These are phyloP conservation scores for Callopanchax toddi DNA, from an alignment of 2,113 vertebrate genomes.

Conservation along the genomic window DNA sequence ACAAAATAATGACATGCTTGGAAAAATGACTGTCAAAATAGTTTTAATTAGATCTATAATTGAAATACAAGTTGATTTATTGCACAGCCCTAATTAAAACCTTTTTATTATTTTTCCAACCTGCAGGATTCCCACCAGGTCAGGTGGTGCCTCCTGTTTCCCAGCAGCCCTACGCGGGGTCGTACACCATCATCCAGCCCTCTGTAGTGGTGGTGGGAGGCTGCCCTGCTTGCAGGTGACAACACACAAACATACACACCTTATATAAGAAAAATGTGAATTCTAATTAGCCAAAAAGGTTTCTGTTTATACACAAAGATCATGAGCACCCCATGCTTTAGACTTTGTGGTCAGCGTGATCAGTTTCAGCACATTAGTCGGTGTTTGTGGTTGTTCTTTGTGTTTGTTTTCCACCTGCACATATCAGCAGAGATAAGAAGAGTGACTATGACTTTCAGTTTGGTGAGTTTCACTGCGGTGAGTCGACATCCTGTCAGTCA, in stretches of 20 bases:
- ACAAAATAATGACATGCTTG: no score
- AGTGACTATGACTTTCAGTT: slow-evolving; percentile 14
- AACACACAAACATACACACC: neutral
- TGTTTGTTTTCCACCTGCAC: neutral
- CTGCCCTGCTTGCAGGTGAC: slow-evolving; percentile 97
- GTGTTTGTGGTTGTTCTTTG: neutral
- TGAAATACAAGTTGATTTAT: no score
- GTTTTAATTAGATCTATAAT: no score
- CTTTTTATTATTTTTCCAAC: neutral
- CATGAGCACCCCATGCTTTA: neutral
- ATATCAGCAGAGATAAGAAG: neutral
- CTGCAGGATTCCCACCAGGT: slow-evolving; percentile 75
- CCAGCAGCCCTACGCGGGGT: slow-evolving; percentile 82
- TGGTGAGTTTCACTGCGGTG: slow-evolving; percentile 13
- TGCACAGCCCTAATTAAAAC: no score
- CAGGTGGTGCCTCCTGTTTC: slow-evolving; percentile 71
- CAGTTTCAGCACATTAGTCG: neutral
- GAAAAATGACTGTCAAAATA: no score
- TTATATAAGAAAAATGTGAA: neutral
- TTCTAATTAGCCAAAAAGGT: no score
- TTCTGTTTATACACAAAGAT: neutral
- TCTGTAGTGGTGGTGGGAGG: slow-evolving; percentile 98
- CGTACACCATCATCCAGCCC: slow-evolving; percentile 89
- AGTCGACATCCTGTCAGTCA: slow-evolving; percentile 56
- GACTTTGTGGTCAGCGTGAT: neutral